Base-by-base conservation (phyloP, 2,113 vertebrate genomes). In the Orcinus orca region DNA sequence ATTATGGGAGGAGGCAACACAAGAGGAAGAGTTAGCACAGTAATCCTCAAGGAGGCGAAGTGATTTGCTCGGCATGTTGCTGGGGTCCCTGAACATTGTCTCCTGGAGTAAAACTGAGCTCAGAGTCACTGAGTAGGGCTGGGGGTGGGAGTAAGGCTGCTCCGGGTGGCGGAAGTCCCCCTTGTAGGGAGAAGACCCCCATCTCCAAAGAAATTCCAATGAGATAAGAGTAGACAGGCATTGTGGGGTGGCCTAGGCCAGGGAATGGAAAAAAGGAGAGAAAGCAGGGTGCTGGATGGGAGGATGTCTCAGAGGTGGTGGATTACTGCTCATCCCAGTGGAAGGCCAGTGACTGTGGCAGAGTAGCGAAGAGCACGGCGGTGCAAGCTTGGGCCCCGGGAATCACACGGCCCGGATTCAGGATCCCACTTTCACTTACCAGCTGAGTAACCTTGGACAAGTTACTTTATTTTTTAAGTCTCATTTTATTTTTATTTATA, bases 1-100 rank as follows among this genome's bases (percentile, higher is more conserved):
- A 70, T 1, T 41, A 15, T 7, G 58, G 23, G 74, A 95, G 71
- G 62, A 93, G 92, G 90, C 7, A 65, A 95, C 60, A 92, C 13
- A 93, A 47, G 44, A 85, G n/a, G 31, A 41, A 93, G 74, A 77
- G n/a, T 97, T 47, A 96, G 82, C 25, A 31, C 1, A 8, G 29
- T 14, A 26, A 23, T 60, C 47, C 9, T 15, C 41, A 33, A 67
- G 58, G 44, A 95, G 50, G 62, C 13, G 12, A 89, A 33, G 1
- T 25, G 26, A 23, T n/a, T 55, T 82, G n/a, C 18, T 84, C 0
- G 6, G 77, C 41, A 26, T 41, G 5, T 74, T 85, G 21, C 73
- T 83, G 6, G 71, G 65, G 55, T 17, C 31, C 29, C 13, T 58
- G 70, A 79, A 58, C n/a, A 29, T 50, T 55, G 5, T 92, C 62